Conservation (phyloP, 2,113 vertebrate species). For the Phocoena sinus region DNA sequence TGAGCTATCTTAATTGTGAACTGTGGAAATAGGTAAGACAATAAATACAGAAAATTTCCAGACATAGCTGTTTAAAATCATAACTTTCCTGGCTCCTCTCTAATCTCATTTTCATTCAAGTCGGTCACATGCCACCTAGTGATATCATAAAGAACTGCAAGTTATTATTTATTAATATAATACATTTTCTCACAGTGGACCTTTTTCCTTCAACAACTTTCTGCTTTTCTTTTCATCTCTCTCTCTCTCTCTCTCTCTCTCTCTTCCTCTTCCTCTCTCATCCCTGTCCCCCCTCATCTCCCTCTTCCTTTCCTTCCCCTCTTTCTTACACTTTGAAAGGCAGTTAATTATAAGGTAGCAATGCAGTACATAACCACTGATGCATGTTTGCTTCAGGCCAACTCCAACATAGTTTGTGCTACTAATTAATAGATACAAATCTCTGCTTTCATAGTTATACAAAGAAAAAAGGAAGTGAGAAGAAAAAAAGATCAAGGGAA, state of each 20-base stretch:
- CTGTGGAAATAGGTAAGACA: not conserved
- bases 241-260: no score
- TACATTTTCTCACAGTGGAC: not conserved
- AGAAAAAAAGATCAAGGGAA: not conserved
- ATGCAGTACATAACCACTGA: not conserved
- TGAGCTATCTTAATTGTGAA: not conserved
- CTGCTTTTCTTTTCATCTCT: not conserved
- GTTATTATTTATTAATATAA: not conserved
- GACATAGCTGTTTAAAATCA: not conserved
- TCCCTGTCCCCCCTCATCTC: not conserved
- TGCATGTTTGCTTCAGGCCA: not conserved
- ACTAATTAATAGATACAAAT: constrained; percentile 44
- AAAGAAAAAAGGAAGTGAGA: not conserved
- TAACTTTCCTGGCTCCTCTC: not conserved
- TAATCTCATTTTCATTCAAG: not conserved
- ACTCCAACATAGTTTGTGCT: not conserved
- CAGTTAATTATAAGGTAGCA: not conserved
- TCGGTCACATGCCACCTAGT: constrained; percentile 57
- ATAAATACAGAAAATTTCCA: not conserved
- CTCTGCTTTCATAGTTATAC: not conserved
- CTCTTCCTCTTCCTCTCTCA: not conserved
- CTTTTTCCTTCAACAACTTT: not conserved
- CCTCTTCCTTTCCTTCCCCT: no score
- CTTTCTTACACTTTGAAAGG: not conserved
- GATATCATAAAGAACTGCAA: constrained; percentile 52